These are phyloP conservation scores for Catamblyrhynchus diadema DNA, from an alignment of 2,797 vertebrate species.

Conservation along the genomic window DNA sequence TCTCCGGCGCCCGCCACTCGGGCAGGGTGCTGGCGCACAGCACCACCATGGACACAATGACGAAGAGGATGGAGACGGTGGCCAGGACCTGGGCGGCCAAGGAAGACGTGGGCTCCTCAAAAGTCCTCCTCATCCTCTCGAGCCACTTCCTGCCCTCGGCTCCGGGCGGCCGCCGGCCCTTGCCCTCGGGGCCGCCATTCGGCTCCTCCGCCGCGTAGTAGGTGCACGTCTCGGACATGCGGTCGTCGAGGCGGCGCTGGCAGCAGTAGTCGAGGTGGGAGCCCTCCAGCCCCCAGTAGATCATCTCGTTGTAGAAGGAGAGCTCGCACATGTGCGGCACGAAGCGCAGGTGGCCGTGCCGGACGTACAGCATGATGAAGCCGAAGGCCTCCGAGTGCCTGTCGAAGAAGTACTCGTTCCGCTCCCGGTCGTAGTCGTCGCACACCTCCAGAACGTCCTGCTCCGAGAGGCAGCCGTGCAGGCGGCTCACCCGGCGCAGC, in stretches of 20 bases:
- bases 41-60: constrained; percentile 96
- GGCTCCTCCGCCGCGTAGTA: constrained; percentile 81
- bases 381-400: constrained; percentile 96
- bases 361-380: constrained; percentile 96
- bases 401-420: constrained; percentile 98
- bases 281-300: constrained; percentile 97
- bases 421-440: constrained; percentile 96
- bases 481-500: constrained; percentile 90
- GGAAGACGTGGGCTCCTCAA: constrained; percentile 96
- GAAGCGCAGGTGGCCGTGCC: constrained; percentile 94
- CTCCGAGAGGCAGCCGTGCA: constrained; percentile 93
- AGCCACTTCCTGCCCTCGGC: constrained; percentile 83
- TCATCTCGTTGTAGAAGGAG: constrained; percentile 97
- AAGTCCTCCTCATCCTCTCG: constrained; percentile 91
- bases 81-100: constrained; percentile 92
- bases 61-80: constrained; percentile 92
- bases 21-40: constrained; percentile 95
- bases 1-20: constrained; percentile 95
- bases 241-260: constrained; percentile 94
- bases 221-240: constrained; percentile 93
- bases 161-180: constrained; percentile 31
- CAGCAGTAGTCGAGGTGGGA: constrained; percentile 95
- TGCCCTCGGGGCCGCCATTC: neutral
- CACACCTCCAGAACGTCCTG: constrained; percentile 96
- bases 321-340: constrained; percentile 96